Evolutionary conservation across 2,797 vertebrate species (phyloP), one percentile per base, ranked within the genome.

Genomic region (Sebastes baramenuke): DNA sequence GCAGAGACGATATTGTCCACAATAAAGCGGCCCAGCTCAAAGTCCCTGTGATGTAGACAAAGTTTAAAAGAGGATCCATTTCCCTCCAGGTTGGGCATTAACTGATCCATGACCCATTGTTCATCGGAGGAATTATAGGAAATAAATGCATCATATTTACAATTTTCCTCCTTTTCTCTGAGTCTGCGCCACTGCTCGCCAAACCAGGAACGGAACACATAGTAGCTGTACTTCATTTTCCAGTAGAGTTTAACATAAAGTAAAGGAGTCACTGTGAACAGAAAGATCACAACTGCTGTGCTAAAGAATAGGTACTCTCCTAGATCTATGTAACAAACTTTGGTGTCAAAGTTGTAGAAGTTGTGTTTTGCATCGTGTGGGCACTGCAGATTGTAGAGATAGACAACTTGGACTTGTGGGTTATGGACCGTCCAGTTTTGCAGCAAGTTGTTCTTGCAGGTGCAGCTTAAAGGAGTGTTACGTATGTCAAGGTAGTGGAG

Each of bases 101-200:
- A 84, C 22, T 96, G 82, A 18, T 96, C 81, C 84, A 96, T 94
- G 16, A 97, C 95, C 97, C 97, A 97, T 1, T 92, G 75, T 81
- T 97, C 96, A 88, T 97, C 96, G 9, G 89, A 93, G 2, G 95
- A 96, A 71, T 96, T 97, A 81, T 97, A 98, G 77, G 97, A 98
- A 88, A 98, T 93, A 67, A 98, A 98, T 1, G 96, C 97, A 34
- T 97, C 96, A 12, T 97, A 97, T 69, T 90, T 89, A 87, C 94
- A 97, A 5, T 93, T 89, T 78, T 97, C 94, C 46, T 96, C 95
- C 46, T 96, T 80, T 1, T 96, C 95, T 46, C 93, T 90, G 27
- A 95, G 71, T 67, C 87, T 93, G 46, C 92, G 93, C 96, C 96
- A 97, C 59, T 93, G 95, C 65, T 96, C 94, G 1, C 95, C 81